A percentile compares a stretch with the other conserved stretches of the same genome.
Conservation (phyloP, 2,113 vertebrate genomes). For the Anthoscopus minutus region DNA sequence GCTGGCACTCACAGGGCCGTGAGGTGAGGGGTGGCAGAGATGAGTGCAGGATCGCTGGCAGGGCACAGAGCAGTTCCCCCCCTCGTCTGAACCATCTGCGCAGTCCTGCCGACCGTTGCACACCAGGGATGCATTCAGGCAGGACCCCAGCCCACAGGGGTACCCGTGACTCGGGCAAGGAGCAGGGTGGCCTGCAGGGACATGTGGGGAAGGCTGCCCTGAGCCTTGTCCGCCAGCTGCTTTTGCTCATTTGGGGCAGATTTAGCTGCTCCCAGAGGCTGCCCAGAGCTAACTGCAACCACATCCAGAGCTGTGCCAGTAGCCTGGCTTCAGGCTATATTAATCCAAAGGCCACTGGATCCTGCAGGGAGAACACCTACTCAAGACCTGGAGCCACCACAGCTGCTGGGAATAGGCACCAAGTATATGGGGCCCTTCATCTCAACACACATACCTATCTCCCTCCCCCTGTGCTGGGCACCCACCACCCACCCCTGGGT, state of each 20-base stretch:
- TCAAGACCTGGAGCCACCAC: not conserved
- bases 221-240: not conserved
- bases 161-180: constrained; percentile 74
- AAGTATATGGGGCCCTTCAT: not conserved
- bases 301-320: not conserved
- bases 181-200: constrained; percentile 62
- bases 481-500: not conserved
- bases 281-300: not conserved
- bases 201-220: not conserved
- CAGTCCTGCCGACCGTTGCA: constrained; percentile 80
- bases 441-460: not conserved
- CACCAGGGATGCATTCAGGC: constrained; percentile 72
- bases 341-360: not conserved
- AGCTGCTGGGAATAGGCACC: not conserved
- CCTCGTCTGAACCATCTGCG: constrained; percentile 81
- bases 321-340: not conserved
- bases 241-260: not conserved
- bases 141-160: constrained; percentile 70
- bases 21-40: constrained; percentile 77
- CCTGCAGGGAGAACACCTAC: not conserved
- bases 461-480: not conserved
- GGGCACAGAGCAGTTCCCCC: constrained; percentile 66
- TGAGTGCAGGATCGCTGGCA: constrained; percentile 68
- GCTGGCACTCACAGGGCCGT: constrained; percentile 76
- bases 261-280: not conserved